phyloP scores from a whole-genome alignment of 1,140 invertebrate genomes.

The Leptoteleia sp. region DNA sequence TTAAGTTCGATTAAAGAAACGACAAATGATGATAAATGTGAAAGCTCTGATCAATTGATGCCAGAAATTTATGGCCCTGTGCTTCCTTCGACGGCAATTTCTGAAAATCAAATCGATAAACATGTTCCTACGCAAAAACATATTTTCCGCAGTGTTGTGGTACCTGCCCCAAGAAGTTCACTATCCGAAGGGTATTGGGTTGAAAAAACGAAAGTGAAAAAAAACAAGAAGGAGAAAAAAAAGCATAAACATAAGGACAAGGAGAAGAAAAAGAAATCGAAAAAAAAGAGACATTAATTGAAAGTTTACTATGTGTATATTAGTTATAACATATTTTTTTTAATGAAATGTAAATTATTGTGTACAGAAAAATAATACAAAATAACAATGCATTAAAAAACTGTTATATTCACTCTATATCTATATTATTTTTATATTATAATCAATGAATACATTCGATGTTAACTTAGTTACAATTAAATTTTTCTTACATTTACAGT shows the following conservation, averaged over 20 bases:
- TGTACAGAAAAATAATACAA: no score
- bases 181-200: slow-evolving; percentile 75
- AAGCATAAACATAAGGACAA: slow-evolving; percentile 79
- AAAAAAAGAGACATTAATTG: slow-evolving; percentile 35
- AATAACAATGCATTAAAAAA: no score
- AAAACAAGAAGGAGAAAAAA: slow-evolving; percentile 78
- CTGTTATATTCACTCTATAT: no score
- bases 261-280: slow-evolving; percentile 38
- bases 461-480: no score
- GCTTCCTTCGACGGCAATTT: slow-evolving; percentile 76
- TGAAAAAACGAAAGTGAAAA: slow-evolving; percentile 74
- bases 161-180: slow-evolving; percentile 46
- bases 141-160: slow-evolving; percentile 69
- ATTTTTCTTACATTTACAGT: no score
- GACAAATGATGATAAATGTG: neutral
- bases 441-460: no score
- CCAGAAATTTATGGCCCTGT: slow-evolving; percentile 82
- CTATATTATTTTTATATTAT: no score
- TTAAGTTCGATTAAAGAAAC: neutral
- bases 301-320: no score
- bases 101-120: slow-evolving; percentile 4
- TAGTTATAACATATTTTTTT: no score
- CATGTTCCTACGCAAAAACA: slow-evolving; percentile 46
- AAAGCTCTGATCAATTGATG: slow-evolving; percentile 2
- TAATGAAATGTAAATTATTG: no score